These are phyloP conservation scores for Manis crassicaudata DNA, from an alignment of 2,797 vertebrate genomes.

Conservation along the genomic window DNA sequence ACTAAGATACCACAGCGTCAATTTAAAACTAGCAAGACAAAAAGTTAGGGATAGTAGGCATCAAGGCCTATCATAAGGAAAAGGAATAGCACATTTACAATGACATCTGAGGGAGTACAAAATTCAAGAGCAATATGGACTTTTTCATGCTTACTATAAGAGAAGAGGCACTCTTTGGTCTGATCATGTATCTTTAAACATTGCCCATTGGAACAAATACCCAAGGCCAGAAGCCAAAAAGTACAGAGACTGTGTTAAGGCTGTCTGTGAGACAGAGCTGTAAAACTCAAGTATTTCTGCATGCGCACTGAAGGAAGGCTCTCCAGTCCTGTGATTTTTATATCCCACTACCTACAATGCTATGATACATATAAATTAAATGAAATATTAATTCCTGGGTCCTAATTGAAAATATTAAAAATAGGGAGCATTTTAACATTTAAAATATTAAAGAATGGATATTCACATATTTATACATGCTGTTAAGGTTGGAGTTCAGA, in stretches of 20 bases:
- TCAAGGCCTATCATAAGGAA: background rate
- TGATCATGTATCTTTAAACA: conserved; percentile 27
- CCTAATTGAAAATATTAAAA: background rate
- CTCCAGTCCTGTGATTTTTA: background rate
- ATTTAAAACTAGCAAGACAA: conserved; percentile 30
- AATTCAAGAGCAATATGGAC: background rate
- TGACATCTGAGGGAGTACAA: background rate
- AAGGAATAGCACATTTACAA: background rate
- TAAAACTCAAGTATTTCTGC: background rate
- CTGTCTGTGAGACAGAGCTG: background rate
- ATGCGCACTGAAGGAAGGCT: background rate
- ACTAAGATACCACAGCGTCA: background rate
- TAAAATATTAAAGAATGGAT: conserved; percentile 28
- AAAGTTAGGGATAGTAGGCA: conserved; percentile 7
- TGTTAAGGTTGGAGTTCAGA: background rate
- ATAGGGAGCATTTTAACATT: background rate
- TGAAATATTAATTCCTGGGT: conserved; percentile 6
- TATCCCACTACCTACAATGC: background rate
- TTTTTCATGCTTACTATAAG: background rate
- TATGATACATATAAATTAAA: background rate
- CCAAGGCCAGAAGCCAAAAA: background rate
- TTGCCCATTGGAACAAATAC: background rate
- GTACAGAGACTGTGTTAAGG: background rate
- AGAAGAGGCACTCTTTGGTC: background rate
- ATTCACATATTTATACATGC: background rate